Conservation (phyloP, 2,113 vertebrate species). For the Oryctolagus cuniculus region mOryCun1.1 NC_091443.1:7499001-7499500, state of each 20-base stretch:
- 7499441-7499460: too few species aligned
- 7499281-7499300: neutral
- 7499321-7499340: neutral
- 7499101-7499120: neutral
- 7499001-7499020: neutral
- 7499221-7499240: neutral
- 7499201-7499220: neutral
- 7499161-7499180: neutral
- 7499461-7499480: accelerated
- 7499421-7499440: neutral
- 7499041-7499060: neutral
- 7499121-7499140: neutral
- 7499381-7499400: neutral
- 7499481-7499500: neutral
- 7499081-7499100: neutral
- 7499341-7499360: neutral
- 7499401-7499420: neutral
- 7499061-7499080: neutral
- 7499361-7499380: neutral
- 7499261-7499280: neutral
- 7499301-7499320: neutral
- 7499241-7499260: accelerated
- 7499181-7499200: neutral
- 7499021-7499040: neutral
- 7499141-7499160: neutral